Evolutionary conservation across 1,140 invertebrate genomes (phyloP), one percentile per base, ranked within the genome.

Genomic region (Drosophila obscura): DNA sequence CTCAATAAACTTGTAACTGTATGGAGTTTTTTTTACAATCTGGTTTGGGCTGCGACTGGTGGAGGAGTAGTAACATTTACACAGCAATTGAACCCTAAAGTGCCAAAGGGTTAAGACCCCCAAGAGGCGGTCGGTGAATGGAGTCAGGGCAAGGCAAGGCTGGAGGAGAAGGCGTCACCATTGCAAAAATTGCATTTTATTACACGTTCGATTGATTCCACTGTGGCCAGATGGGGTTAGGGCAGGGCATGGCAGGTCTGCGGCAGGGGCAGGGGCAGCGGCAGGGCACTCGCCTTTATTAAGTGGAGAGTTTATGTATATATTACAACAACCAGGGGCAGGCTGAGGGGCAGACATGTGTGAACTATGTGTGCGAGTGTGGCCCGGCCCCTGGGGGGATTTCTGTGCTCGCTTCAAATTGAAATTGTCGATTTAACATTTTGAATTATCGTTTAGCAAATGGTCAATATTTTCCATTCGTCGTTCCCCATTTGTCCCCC

Each of bases 381-480:
- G 28, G 16, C 46, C 46, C 22, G 22, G 22, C 57, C 59, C 59
- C 59, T 46, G 59, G 71, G 58, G 66, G 46, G 28, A 11, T 46
- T 16, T 19, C 52, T 41, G 60, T 45, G 55, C 28, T 72, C 67
- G 67, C 77, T 56, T 81, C 59, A 87, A 78, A 87, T 87, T 87
- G 82, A 87, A 87, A 87, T 87, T 87, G 82, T 87, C 82, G 82
- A 87, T 87, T 87, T 87, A 87, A 87, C 78, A 87, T 87, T 87
- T 87, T 87, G 82, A 87, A 87, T 87, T 87, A 87, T 87, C 82
- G 82, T 87, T 87, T 87, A 87, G 82, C 82, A 87, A 87, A 87
- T 87, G 82, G 82, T 85, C 82, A 85, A 87, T 87, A 87, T 87
- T 85, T 87, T 75, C 41, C 73, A 28, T 31, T 26, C 28, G 9